A percentile compares a stretch with the other conserved stretches of the same genome.
Evolutionary conservation across 35 echinoderm and acorn worm species (phyloP).

Genomic region (Lytechinus variegatus): DNA sequence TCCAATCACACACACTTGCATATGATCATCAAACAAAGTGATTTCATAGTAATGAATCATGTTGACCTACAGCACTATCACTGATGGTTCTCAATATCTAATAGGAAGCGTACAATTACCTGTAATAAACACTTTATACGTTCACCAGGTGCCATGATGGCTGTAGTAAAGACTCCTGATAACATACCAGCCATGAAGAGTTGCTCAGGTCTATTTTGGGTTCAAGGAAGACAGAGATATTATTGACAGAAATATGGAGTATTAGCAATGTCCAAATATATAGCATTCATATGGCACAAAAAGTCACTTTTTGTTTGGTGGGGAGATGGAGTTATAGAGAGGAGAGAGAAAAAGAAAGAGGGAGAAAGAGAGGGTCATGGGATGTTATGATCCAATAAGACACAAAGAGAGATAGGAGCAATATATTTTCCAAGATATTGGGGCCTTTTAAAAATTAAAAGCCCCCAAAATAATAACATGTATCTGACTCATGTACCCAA

Average conservation of each 20-base stretch:
- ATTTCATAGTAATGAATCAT: neutral
- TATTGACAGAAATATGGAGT: neutral
- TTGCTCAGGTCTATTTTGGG: slow-evolving; percentile 62
- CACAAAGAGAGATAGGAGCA: neutral
- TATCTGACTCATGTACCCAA: no score
- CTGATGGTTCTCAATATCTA: neutral
- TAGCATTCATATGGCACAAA: neutral
- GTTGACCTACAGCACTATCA: no score
- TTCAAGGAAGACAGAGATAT: neutral
- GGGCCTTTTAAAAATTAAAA: neutral
- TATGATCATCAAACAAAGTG: neutral
- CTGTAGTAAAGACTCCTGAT: slow-evolving; percentile 95
- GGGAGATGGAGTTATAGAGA: neutral
- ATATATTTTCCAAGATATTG: neutral
- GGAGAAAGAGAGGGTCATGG: no score
- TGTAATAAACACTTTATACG: slow-evolving; percentile 97
- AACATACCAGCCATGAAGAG: slow-evolving; percentile 92
- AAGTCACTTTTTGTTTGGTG: neutral
- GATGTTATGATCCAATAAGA: no score
- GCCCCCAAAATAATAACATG: no score
- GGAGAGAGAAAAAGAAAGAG: no score
- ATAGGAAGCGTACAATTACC: slow-evolving; percentile 47
- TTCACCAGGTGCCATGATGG: slow-evolving; percentile 98
- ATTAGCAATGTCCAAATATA: neutral
- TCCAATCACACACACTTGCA: neutral